A percentile compares a stretch with the other conserved stretches of the same genome.
These are phyloP conservation scores for Cochlearius cochlearius DNA, from an alignment of 2,113 vertebrate genomes.

Conservation along the genomic window DNA sequence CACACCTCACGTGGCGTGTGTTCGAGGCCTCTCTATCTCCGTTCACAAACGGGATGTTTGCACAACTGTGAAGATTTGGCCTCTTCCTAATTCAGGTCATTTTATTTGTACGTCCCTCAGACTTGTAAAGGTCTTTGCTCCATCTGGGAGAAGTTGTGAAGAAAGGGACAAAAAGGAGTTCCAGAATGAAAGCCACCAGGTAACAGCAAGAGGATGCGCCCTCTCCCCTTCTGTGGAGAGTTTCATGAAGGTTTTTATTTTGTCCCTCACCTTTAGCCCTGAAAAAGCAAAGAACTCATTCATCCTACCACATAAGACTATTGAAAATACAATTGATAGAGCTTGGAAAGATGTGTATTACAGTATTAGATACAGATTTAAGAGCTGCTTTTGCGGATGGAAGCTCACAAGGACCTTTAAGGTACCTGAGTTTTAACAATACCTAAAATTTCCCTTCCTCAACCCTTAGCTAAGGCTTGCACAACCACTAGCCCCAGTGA, in stretches of 20 bases:
- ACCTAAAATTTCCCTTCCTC: neutral
- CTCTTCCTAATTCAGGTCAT: neutral
- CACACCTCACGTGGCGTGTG: neutral
- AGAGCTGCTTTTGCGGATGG: neutral
- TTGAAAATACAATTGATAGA: neutral
- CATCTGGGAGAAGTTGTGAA: neutral
- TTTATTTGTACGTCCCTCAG: neutral
- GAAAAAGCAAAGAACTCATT: neutral
- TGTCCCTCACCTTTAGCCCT: neutral
- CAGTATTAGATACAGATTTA: neutral
- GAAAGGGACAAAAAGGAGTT: neutral
- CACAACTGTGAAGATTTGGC: neutral
- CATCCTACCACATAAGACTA: neutral
- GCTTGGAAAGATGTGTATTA: neutral
- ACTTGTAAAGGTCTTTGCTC: constrained; percentile 8
- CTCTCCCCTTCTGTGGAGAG: neutral
- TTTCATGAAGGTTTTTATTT: neutral
- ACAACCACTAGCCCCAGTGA: neutral
- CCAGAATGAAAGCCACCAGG: neutral
- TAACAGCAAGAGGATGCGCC: neutral
- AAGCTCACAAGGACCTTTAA: neutral
- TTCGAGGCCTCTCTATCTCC: neutral
- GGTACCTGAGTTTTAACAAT: neutral
- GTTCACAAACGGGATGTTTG: neutral
- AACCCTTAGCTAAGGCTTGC: neutral